Evolutionary conservation across 2,888 invertebrate species (phyloP), one percentile per base, ranked within the genome.

Genomic region (Eristalis tenax): DNA sequence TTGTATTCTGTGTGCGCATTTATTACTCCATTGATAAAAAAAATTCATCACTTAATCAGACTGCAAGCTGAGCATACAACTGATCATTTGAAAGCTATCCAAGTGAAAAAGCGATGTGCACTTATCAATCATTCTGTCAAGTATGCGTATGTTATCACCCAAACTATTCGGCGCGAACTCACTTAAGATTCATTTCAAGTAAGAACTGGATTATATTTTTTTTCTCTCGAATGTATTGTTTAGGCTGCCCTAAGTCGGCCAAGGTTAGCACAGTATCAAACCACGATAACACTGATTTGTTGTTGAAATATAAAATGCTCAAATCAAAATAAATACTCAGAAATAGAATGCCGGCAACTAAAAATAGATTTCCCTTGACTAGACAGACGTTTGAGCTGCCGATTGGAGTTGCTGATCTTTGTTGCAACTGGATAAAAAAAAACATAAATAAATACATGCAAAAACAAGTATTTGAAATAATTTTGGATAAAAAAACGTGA

Each of bases 211-310:
- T 32, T 40, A 26, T 11, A 6, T 18, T 1, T 28, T 76, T 43
- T 28, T 38, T 15, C 38, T 15, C 26, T 28, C 4, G 38, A n/a
- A n/a, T 13, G 5, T 59, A 5, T 35, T 32, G 18, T 69, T 69
- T 69, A 13, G 22, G 0, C 61, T 68, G 32, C 18, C 11, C 35
- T 71, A 23, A 63, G 23, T 68, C 4, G 76, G 61, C 26, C 76
- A 76, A 76, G 76, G 76, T n/a, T 23, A 43, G 10, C 28, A 61
- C n/a, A 22, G n/a, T 68, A 50, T 68, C 66, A 76, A 59, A 59
- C 23, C 15, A 35, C 43, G 68, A 59, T 43, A 76, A 66, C 28
- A 38, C 5, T 32, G 43, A 13, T 32, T 15, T 43, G 18, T 35
- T 73, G 11, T 22, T 22, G 40, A 50, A 61, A 43, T 11, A 11